These are phyloP conservation scores for Drosophila pseudotakahashii DNA, from an alignment of 2,888 invertebrate species.

Conservation along the genomic window DNA sequence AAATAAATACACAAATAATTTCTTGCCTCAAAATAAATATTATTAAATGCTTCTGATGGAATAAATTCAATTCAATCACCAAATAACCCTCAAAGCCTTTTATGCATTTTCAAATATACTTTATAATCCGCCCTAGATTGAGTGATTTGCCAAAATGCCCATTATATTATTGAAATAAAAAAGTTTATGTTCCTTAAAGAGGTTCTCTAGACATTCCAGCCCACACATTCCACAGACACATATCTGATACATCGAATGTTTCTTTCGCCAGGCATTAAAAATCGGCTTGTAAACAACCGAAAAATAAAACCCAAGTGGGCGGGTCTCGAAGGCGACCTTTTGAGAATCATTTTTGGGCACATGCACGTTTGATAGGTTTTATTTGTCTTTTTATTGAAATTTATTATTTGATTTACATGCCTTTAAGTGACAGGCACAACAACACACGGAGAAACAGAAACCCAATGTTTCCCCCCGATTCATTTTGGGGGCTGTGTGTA, in stretches of 20 bases:
- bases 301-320: constrained; percentile 3
- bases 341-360: constrained; percentile 16
- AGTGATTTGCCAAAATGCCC: background rate
- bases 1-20: no score
- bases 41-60: no score
- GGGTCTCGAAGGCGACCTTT: constrained; percentile 18
- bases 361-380: constrained; percentile 54
- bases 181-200: background rate
- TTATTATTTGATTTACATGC: constrained; percentile 65
- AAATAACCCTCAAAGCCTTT: background rate
- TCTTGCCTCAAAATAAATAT: no score
- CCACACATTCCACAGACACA: no score
- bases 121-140: background rate
- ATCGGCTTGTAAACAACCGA: constrained; percentile 26
- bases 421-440: constrained; percentile 44
- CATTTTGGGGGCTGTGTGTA: constrained; percentile 19
- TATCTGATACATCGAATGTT: constrained; percentile 2
- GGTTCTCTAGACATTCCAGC: background rate
- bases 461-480: constrained; percentile 15
- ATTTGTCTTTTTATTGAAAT: constrained; percentile 71
- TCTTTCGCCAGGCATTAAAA: constrained; percentile 21
- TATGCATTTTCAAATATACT: background rate
- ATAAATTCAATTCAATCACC: no score
- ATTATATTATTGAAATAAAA: background rate
- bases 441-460: constrained; percentile 8